A percentile compares a stretch with the other conserved stretches of the same genome.
phyloP scores from a whole-genome alignment of 1,140 invertebrate genomes.

The Laupala kohalensis region DNA sequence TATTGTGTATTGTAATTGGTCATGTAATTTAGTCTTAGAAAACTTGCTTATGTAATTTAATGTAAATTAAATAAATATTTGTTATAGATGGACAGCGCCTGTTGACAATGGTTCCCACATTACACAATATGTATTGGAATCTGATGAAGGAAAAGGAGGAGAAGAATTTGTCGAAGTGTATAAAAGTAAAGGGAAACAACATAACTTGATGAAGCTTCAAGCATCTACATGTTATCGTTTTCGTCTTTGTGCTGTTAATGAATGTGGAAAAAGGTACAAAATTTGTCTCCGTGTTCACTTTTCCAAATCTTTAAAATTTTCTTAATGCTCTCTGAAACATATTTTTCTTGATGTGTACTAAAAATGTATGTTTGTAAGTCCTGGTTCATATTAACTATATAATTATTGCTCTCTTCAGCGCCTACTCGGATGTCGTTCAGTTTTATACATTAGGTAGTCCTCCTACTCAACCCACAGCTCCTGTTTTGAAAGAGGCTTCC shows the following conservation, averaged over 20 bases:
- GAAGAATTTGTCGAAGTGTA: constrained; percentile 54
- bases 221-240: constrained; percentile 66
- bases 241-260: constrained; percentile 68
- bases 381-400: no score
- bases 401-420: constrained; percentile 28
- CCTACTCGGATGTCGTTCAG: constrained; percentile 53
- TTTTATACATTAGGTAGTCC: constrained; percentile 52
- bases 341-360: no score
- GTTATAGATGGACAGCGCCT: constrained; percentile 48
- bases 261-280: constrained; percentile 48
- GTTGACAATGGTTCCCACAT: constrained; percentile 68
- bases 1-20: no score
- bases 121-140: constrained; percentile 62
- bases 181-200: constrained; percentile 52
- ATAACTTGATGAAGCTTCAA: constrained; percentile 52
- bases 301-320: no score
- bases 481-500: constrained; percentile 45
- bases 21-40: not conserved
- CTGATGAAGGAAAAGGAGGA: constrained; percentile 52
- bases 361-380: no score
- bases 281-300: no score
- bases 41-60: not conserved
- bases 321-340: no score
- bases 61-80: constrained; percentile 1
- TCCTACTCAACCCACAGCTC: constrained; percentile 52